Conservation (phyloP, 2,888 invertebrate species). For the Bombylius major region DNA sequence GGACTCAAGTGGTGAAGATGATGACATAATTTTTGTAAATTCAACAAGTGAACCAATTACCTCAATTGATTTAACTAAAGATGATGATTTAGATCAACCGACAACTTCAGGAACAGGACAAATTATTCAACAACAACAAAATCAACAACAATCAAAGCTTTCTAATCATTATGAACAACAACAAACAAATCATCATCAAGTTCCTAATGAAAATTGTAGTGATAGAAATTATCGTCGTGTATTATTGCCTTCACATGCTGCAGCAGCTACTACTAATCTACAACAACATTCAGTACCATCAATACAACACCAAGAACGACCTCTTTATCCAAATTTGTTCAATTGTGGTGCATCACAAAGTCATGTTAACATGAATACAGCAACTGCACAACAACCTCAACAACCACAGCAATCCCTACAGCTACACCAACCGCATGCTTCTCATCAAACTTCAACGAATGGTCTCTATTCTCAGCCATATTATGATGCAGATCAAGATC, state of each 20-base stretch:
- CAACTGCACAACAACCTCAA: not conserved
- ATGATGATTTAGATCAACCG: constrained; percentile 35
- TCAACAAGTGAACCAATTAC: constrained; percentile 37
- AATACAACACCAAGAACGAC: not conserved
- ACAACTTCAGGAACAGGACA: not conserved
- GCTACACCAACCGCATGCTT: not conserved
- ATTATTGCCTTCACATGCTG: not conserved
- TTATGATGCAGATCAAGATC: constrained; percentile 4
- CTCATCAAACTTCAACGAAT: not conserved
- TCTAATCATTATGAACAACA: not conserved
- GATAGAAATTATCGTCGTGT: not conserved
- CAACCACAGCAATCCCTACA: not conserved
- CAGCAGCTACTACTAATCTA: no score
- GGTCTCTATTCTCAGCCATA: not conserved
- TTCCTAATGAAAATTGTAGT: not conserved
- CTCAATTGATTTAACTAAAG: constrained; percentile 45
- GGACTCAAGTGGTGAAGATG: constrained; percentile 47
- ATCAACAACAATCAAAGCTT: not conserved
- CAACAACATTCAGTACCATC: not conserved
- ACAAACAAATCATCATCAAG: not conserved
- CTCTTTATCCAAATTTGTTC: not conserved
- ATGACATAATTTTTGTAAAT: constrained; percentile 42
- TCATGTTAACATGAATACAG: no score
- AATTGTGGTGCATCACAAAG: not conserved
- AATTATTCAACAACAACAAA: not conserved